phyloP scores from a whole-genome alignment of 1,140 invertebrate species.

The Tenebrio molitor region DNA sequence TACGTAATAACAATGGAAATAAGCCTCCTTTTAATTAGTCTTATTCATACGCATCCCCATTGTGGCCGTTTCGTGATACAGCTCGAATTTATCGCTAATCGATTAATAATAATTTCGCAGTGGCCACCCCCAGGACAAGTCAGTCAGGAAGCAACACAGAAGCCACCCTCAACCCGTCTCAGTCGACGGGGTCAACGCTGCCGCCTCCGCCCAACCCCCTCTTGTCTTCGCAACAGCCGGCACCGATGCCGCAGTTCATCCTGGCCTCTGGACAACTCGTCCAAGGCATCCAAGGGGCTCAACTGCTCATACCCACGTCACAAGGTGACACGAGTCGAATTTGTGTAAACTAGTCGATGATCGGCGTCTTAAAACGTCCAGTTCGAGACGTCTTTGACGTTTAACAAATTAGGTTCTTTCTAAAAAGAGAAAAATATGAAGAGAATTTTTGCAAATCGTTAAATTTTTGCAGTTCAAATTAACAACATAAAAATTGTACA shows the following conservation, averaged over 20 bases:
- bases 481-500: no score
- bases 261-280: conserved; percentile 91
- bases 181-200: conserved; percentile 38
- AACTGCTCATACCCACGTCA: conserved; percentile 93
- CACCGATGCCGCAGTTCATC: conserved; percentile 90
- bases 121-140: conserved; percentile 51
- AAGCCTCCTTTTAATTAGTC: conserved; percentile 19
- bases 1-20: conserved; percentile 33
- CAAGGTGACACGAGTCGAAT: conserved; percentile 76
- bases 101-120: conserved; percentile 24
- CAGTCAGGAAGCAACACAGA: conserved; percentile 50
- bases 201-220: conserved; percentile 60
- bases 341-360: no score
- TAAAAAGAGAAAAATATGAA: no score
- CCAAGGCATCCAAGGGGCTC: conserved; percentile 92
- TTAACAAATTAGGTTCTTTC: no score
- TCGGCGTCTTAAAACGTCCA: no score
- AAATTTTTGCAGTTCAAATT: no score
- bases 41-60: conserved; percentile 21
- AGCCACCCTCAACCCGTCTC: conserved; percentile 2
- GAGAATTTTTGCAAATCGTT: no score
- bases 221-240: conserved; percentile 70
- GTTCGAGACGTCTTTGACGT: no score
- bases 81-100: conserved; percentile 22
- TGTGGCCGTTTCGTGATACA: conserved; percentile 8